Percentiles rank a stretch among this genome's conserved stretches.
These are phyloP conservation scores for Nomada fabriciana DNA, from an alignment of 2,888 invertebrate species.

Conservation along the genomic window DNA sequence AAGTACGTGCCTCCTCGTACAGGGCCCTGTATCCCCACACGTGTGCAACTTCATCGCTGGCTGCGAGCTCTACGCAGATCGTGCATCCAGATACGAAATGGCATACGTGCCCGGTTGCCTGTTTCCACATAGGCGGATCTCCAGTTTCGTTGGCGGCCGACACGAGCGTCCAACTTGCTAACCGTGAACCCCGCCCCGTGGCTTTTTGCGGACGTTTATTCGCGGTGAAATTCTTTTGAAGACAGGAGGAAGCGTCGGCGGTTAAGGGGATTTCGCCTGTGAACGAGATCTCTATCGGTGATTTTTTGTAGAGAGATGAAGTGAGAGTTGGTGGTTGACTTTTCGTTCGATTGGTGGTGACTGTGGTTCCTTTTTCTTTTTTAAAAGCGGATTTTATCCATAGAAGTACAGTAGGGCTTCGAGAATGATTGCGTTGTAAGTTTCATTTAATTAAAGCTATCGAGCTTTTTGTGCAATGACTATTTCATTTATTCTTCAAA, in stretches of 20 bases:
- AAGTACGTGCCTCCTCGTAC: constrained; percentile 52
- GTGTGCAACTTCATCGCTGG: constrained; percentile 60
- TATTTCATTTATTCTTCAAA: too few relatives aligned
- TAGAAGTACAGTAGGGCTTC: too few relatives aligned
- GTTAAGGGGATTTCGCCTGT: not conserved
- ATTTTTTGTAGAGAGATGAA: not conserved
- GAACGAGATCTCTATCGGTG: not conserved
- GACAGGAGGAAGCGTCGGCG: not conserved
- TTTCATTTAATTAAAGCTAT: too few relatives aligned
- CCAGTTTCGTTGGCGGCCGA: constrained; percentile 43
- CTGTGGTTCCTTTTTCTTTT: too few relatives aligned
- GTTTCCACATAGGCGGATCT: constrained; percentile 55
- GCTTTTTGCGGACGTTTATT: not conserved
- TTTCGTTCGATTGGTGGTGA: too few relatives aligned
- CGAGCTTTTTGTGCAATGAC: not conserved
- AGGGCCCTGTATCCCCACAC: constrained; percentile 46
- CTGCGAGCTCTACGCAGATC: constrained; percentile 52
- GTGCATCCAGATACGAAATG: constrained; percentile 60
- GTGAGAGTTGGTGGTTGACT: not conserved
- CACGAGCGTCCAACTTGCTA: constrained; percentile 4
- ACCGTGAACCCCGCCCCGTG: constrained; percentile 13
- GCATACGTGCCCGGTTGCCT: constrained; percentile 54
- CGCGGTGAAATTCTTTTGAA: not conserved
- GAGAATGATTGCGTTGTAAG: too few relatives aligned
- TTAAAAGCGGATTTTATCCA: too few relatives aligned